Evolutionary conservation across 2,797 vertebrate genomes (phyloP).

Genomic region (Rousettus madagascariensis): DNA sequence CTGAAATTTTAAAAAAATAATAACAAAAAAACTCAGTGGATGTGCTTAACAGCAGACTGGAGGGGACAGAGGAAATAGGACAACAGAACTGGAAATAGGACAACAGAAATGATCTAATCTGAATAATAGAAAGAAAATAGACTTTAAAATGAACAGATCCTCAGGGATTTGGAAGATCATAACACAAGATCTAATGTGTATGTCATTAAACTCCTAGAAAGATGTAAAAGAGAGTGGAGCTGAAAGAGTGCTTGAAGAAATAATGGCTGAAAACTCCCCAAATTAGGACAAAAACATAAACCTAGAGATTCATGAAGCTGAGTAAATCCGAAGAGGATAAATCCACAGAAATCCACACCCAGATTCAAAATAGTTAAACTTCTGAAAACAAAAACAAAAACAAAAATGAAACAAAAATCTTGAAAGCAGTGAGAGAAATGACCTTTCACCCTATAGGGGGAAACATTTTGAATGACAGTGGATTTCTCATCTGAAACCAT

Average conservation of each 20-base stretch:
- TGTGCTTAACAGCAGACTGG: neutral
- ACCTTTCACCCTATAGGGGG: neutral
- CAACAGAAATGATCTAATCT: neutral
- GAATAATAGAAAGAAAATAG: slow-evolving; percentile 27
- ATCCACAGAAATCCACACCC: neutral
- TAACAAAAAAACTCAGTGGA: neutral
- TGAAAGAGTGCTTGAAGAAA: neutral
- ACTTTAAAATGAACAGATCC: neutral
- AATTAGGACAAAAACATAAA: neutral
- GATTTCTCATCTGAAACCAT: neutral
- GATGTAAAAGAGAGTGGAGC: neutral
- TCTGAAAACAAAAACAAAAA: neutral
- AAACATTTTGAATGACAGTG: neutral
- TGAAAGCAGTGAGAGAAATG: neutral
- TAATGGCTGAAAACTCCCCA: neutral
- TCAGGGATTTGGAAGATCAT: neutral
- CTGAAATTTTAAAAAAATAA: neutral
- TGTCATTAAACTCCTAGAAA: neutral
- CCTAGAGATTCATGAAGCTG: neutral
- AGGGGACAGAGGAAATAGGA: neutral
- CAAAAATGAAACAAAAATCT: neutral
- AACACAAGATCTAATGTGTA: neutral
- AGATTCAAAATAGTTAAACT: neutral
- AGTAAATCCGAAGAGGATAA: neutral
- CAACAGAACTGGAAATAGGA: neutral